These are phyloP conservation scores for Crotalus helleri DNA, from an alignment of 2,113 vertebrate genomes.

Conservation along the genomic window DNA sequence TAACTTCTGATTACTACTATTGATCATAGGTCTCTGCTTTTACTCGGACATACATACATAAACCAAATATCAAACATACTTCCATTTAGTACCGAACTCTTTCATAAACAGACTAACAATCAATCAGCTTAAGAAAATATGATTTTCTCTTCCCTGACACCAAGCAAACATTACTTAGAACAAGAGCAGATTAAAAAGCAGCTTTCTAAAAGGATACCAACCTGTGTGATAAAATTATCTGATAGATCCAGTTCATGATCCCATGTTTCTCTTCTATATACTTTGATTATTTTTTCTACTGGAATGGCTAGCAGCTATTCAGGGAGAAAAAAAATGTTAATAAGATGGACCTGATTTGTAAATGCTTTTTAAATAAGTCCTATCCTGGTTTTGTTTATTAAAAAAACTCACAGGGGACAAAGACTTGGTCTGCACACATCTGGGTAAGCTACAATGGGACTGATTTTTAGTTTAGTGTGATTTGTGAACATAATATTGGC, in stretches of 20 bases:
- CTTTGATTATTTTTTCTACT: conserved; percentile 80
- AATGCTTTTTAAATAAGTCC: not conserved
- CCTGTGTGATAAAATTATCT: conserved; percentile 80
- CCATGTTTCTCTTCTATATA: conserved; percentile 88
- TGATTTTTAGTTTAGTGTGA: not conserved
- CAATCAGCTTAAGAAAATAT: not conserved
- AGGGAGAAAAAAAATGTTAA: conserved; percentile 13
- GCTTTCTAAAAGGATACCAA: conserved; percentile 48
- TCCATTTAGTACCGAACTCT: not conserved
- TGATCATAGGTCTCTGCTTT: not conserved
- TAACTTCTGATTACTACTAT: not conserved
- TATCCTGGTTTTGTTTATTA: not conserved
- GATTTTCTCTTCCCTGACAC: not conserved
- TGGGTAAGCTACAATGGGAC: not conserved
- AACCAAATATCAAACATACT: not conserved
- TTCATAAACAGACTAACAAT: not conserved
- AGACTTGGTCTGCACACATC: not conserved
- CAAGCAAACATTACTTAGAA: not conserved
- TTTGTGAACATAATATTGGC: not conserved
- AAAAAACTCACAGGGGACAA: no score
- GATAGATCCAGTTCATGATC: conserved; percentile 71
- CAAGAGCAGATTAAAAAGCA: not conserved
- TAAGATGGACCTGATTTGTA: not conserved
- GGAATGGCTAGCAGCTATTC: conserved; percentile 88
- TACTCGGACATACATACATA: not conserved